Evolutionary conservation across 2,888 invertebrate genomes (phyloP).

Genomic region (Cheiracanthium punctorium): DNA sequence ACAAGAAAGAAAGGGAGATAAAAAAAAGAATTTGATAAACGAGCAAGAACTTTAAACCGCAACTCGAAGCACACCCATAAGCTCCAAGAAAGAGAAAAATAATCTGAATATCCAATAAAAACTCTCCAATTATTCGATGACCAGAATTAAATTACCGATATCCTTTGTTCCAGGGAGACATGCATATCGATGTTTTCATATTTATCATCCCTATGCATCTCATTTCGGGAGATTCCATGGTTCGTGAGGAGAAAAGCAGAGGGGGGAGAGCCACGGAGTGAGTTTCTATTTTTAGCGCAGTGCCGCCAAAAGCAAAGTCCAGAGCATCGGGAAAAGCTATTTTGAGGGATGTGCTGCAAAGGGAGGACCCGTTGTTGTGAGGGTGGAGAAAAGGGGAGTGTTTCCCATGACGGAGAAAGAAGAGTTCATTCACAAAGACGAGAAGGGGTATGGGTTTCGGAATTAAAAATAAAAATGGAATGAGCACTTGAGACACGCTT

Average conservation of each 20-base stretch:
- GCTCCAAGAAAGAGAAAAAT: neutral
- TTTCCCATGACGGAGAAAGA: constrained; percentile 29
- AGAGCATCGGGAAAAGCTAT: constrained; percentile 36
- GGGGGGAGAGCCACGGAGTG: neutral
- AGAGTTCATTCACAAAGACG: neutral
- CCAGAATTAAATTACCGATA: neutral
- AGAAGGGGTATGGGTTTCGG: neutral
- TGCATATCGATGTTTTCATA: constrained; percentile 26
- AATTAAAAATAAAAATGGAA: neutral
- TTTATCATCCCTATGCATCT: neutral
- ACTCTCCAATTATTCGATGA: neutral
- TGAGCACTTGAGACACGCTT: no score
- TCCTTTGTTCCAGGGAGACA: neutral
- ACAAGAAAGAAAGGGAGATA: no score
- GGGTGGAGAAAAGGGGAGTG: constrained; percentile 12
- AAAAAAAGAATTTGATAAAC: no score
- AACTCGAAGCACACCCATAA: no score
- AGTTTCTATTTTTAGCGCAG: constrained; percentile 46
- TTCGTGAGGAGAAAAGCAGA: neutral
- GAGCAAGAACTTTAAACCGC: no score
- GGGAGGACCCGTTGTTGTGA: neutral
- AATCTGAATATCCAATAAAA: neutral
- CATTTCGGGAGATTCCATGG: neutral
- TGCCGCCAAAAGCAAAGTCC: constrained; percentile 29
- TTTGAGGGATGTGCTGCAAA: constrained; percentile 24